phyloP scores from a whole-genome alignment of 2,113 vertebrate species.

The Cricetomys ansorgei region DNA sequence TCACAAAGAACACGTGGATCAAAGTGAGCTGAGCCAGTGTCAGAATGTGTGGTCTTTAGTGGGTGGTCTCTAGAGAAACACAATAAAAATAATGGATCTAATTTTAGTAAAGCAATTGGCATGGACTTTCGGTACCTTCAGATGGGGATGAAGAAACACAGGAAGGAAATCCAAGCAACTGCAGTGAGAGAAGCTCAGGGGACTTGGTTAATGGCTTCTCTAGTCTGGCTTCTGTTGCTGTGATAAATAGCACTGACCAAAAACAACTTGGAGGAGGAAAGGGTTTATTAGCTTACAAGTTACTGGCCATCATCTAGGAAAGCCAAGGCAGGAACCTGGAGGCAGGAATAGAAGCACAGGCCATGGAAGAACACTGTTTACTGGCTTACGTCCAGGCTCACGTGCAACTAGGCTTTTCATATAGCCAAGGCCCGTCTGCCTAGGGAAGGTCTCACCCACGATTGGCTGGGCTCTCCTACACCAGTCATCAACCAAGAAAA shows the following conservation, averaged over 20 bases:
- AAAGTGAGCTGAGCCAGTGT: neutral
- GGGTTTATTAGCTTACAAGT: neutral
- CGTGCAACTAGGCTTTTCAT: neutral
- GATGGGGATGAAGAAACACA: neutral
- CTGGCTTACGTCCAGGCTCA: neutral
- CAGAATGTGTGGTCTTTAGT: neutral
- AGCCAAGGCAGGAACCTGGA: neutral
- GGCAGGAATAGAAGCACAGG: neutral
- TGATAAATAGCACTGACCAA: neutral
- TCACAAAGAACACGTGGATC: neutral
- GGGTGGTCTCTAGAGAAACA: neutral
- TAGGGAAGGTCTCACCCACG: no score
- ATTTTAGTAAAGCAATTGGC: slow-evolving; percentile 32
- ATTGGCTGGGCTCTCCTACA: neutral
- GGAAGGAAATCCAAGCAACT: neutral
- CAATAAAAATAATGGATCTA: slow-evolving; percentile 57
- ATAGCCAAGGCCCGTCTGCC: neutral
- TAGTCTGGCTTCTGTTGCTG: neutral
- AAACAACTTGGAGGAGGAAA: neutral
- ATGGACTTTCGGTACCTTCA: neutral
- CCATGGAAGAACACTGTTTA: neutral
- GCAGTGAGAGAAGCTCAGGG: neutral
- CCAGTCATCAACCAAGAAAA: neutral
- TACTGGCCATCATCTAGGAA: neutral
- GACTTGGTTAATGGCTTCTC: neutral